These are phyloP conservation scores for Bicyclus anynana DNA, from an alignment of 1,140 invertebrate genomes.

Conservation along the genomic window DNA sequence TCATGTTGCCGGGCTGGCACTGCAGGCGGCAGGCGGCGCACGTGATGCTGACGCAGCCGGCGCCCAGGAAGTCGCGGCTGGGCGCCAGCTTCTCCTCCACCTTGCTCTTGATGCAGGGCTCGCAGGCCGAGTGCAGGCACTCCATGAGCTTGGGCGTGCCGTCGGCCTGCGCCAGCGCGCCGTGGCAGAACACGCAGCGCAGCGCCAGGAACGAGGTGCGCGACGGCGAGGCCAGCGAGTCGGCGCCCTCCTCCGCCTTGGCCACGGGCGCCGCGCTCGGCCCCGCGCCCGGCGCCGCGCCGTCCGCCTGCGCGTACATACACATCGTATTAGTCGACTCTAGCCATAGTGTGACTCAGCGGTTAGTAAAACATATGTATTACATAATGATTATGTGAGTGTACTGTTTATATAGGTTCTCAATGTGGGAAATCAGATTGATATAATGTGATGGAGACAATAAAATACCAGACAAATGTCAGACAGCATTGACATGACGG, in stretches of 20 bases:
- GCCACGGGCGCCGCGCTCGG: background rate
- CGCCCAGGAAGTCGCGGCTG: constrained; percentile 60
- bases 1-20: constrained; percentile 80
- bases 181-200: constrained; percentile 57
- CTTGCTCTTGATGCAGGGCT: constrained; percentile 85
- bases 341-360: too few species aligned
- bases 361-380: too few species aligned
- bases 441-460: too few species aligned
- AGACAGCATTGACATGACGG: too few species aligned
- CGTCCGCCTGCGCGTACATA: constrained; percentile 21
- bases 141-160: constrained; percentile 86
- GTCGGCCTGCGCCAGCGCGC: constrained; percentile 41
- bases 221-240: constrained; percentile 61
- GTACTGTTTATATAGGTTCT: too few species aligned
- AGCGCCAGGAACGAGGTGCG: constrained; percentile 37
- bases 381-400: too few species aligned
- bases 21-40: constrained; percentile 82
- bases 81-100: constrained; percentile 76
- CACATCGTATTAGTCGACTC: background rate
- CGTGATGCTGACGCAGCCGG: constrained; percentile 61
- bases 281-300: constrained; percentile 14
- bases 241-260: constrained; percentile 39
- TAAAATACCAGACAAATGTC: too few species aligned
- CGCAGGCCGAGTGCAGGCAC: constrained; percentile 91
- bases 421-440: too few species aligned